phyloP scores from a whole-genome alignment of 2,113 vertebrate species.

The Cranoglanis bouderius region DNA sequence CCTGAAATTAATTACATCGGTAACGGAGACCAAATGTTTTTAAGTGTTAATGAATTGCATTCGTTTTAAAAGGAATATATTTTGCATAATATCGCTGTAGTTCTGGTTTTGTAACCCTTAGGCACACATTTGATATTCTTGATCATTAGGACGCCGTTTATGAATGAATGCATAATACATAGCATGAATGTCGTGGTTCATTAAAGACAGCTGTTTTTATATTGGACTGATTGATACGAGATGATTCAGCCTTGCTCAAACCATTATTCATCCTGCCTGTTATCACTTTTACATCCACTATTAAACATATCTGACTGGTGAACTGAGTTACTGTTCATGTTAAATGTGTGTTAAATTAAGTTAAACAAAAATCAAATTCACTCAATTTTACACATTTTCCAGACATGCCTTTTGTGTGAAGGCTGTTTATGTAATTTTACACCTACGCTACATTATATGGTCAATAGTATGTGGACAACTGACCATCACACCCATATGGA shows the following conservation, averaged over 20 bases:
- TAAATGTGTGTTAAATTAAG: slow-evolving; percentile 1
- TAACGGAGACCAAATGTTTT: slow-evolving; percentile 26
- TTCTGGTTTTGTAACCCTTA: slow-evolving; percentile 39
- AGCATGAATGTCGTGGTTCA: background rate
- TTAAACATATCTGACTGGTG: slow-evolving; percentile 54
- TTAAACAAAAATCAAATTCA: background rate
- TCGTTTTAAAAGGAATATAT: slow-evolving; percentile 32
- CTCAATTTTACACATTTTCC: background rate
- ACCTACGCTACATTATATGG: background rate
- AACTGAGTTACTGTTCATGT: slow-evolving; percentile 26
- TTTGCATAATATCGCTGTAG: slow-evolving; percentile 42
- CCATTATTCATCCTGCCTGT: slow-evolving; percentile 45
- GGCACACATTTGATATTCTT: slow-evolving; percentile 21
- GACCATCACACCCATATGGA: background rate
- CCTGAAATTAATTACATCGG: slow-evolving; percentile 38
- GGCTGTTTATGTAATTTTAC: background rate
- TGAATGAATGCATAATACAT: background rate
- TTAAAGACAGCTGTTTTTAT: slow-evolving; percentile 29
- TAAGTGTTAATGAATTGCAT: slow-evolving; percentile 2
- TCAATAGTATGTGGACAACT: background rate
- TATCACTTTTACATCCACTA: slow-evolving; percentile 48
- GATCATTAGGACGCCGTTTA: slow-evolving; percentile 9
- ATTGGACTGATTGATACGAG: slow-evolving; percentile 25
- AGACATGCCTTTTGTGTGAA: background rate
- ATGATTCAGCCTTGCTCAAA: slow-evolving; percentile 15